Conservation (phyloP, 2,888 invertebrate genomes). For the Pyrochroa serraticornis region DNA sequence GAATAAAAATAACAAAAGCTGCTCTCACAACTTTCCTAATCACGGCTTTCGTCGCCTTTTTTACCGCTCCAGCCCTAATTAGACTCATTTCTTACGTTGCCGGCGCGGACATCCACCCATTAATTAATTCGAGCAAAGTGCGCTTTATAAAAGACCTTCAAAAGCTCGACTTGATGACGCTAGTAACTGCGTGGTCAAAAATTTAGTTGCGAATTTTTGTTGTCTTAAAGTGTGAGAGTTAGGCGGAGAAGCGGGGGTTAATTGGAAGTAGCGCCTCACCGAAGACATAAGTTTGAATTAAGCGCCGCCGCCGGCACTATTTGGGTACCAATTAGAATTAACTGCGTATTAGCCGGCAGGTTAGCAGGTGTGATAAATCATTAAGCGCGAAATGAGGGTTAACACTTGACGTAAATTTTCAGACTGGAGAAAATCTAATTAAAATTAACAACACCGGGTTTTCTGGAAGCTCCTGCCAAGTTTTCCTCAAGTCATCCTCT, state of each 20-base stretch:
- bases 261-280: no score
- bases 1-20: conserved; percentile 11
- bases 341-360: neutral
- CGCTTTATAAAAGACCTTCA: no score
- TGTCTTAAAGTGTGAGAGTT: no score
- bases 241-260: no score
- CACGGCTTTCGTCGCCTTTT: conserved; percentile 1
- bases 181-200: no score
- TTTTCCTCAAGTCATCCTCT: conserved; percentile 7
- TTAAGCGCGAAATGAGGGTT: conserved; percentile 14
- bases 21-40: conserved; percentile 12
- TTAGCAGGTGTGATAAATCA: conserved; percentile 21
- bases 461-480: conserved; percentile 1
- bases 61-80: conserved; percentile 4
- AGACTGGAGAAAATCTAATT: conserved; percentile 22
- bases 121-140: no score
- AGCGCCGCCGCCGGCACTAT: no score
- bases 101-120: no score
- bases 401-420: conserved; percentile 21
- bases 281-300: no score
- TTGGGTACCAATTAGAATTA: no score
- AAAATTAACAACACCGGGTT: conserved; percentile 19
- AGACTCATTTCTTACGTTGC: neutral
- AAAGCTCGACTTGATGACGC: no score
- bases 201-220: no score